Percentiles rank a stretch among this genome's conserved stretches.
Evolutionary conservation across 2,113 vertebrate genomes (phyloP).

Genomic region (Eulemur rufifrons): DNA sequence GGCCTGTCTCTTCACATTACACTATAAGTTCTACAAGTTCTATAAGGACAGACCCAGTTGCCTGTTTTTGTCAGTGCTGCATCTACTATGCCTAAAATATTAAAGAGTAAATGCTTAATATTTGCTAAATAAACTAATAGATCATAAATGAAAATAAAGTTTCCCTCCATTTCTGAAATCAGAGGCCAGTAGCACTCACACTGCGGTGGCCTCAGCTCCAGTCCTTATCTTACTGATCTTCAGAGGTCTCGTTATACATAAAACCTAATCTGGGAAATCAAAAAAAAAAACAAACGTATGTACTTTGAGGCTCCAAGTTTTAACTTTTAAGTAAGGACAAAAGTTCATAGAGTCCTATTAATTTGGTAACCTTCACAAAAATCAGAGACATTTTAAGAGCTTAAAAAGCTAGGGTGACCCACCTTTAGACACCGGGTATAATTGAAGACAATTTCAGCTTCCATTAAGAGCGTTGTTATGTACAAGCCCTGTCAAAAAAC

Average conservation of each 20-base stretch:
- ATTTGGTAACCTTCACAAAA: conserved; percentile 75
- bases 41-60: accelerated
- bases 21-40: accelerated
- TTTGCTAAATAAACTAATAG: neutral
- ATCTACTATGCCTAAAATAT: neutral
- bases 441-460: conserved; percentile 77
- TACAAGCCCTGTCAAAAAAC: conserved; percentile 75
- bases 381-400: conserved; percentile 65
- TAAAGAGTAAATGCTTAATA: neutral
- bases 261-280: neutral
- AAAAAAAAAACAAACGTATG: neutral
- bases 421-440: conserved; percentile 72
- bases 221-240: neutral
- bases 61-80: neutral
- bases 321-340: conserved; percentile 57
- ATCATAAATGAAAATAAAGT: neutral
- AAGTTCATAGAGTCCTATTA: conserved; percentile 68
- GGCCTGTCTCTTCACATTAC: neutral
- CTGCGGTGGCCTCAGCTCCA: neutral
- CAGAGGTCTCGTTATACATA: neutral
- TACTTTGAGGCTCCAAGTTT: conserved; percentile 39
- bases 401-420: conserved; percentile 78
- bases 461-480: conserved; percentile 75
- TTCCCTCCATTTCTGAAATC: neutral
- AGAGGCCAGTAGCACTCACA: neutral